Conservation (phyloP, 2,888 invertebrate species). For the Cerceris ruficornis region DNA sequence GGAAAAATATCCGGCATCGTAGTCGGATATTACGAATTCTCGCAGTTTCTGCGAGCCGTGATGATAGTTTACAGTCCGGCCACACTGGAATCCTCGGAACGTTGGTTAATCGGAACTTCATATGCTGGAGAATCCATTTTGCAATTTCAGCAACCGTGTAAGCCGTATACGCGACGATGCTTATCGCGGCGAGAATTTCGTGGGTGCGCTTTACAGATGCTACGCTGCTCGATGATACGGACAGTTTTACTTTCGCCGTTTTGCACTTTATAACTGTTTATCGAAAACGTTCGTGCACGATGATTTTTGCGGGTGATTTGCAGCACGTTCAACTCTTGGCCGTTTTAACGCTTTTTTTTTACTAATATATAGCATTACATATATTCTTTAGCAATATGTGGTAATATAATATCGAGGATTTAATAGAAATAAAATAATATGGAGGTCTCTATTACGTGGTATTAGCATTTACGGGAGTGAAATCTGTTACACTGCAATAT, state of each 20-base stretch:
- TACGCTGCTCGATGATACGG: not conserved
- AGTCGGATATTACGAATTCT: conserved; percentile 22
- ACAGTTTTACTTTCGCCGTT: not conserved
- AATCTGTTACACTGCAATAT: no score
- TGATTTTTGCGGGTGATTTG: no score
- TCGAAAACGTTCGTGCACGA: no score
- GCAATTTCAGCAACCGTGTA: conserved; percentile 34
- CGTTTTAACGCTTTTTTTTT: no score
- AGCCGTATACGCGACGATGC: conserved; percentile 35
- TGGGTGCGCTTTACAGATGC: conserved; percentile 29
- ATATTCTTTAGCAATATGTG: no score
- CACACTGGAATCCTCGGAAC: conserved; percentile 37
- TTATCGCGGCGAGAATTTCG: conserved; percentile 42
- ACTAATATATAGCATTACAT: no score
- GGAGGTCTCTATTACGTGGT: no score
- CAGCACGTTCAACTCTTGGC: no score
- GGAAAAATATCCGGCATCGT: not conserved
- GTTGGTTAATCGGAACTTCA: conserved; percentile 53
- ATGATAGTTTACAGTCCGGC: conserved; percentile 20
- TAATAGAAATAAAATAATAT: no score
- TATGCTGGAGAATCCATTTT: conserved; percentile 52
- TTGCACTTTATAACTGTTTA: no score
- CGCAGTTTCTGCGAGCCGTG: conserved; percentile 21
- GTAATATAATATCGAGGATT: no score
- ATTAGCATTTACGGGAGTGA: no score